These are phyloP conservation scores for Drosophila sordidapex DNA, from an alignment of 2,888 invertebrate species.

Conservation along the genomic window DNA sequence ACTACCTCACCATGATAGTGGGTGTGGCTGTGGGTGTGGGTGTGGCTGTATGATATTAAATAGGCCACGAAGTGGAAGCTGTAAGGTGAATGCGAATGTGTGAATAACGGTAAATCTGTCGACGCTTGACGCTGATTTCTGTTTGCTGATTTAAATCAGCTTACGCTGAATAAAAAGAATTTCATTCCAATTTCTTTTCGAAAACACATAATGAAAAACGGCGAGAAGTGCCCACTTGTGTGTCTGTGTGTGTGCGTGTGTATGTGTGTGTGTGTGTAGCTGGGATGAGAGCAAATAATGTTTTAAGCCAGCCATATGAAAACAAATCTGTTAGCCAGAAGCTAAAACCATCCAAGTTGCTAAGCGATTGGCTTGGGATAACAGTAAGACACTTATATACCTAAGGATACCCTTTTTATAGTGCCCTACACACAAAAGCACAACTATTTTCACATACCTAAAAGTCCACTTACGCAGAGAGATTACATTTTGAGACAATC, in stretches of 20 bases:
- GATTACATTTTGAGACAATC: not conserved
- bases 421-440: not conserved
- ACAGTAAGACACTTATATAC: no score
- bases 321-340: slow-evolving; percentile 43
- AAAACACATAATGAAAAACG: slow-evolving; percentile 44
- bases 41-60: slow-evolving; percentile 36
- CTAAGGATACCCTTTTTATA: not conserved
- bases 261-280: slow-evolving; percentile 5
- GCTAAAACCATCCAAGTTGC: slow-evolving; percentile 16
- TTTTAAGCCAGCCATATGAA: slow-evolving; percentile 38
- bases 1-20: slow-evolving; percentile 6
- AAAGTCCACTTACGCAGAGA: not conserved
- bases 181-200: slow-evolving; percentile 53
- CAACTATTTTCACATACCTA: not conserved
- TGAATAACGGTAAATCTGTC: slow-evolving; percentile 58
- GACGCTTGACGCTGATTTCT: slow-evolving; percentile 50
- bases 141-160: slow-evolving; percentile 68
- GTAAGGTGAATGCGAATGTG: slow-evolving; percentile 30
- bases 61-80: slow-evolving; percentile 24
- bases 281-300: slow-evolving; percentile 47
- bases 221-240: slow-evolving; percentile 42
- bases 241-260: not conserved
- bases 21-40: not conserved
- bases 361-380: slow-evolving; percentile 46
- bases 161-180: slow-evolving; percentile 38